These are phyloP conservation scores for Perizoma affinitatum DNA, from an alignment of 2,888 invertebrate species.

Conservation along the genomic window DNA sequence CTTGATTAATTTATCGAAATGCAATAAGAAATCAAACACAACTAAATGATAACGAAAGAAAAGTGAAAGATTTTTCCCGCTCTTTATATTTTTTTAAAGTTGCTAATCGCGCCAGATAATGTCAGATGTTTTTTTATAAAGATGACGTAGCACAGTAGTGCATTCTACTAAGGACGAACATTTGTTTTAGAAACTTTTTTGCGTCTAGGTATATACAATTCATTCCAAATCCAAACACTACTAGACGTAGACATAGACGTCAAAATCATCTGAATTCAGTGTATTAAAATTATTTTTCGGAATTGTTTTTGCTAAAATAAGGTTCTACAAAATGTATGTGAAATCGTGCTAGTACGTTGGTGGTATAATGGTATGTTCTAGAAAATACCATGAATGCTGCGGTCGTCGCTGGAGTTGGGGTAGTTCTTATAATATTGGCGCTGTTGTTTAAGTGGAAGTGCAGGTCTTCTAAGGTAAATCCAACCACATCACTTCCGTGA, in stretches of 20 bases:
- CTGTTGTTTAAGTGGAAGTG: constrained; percentile 58
- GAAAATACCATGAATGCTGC: constrained; percentile 52
- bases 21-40: too few species aligned
- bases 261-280: constrained; percentile 4
- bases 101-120: too few species aligned
- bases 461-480: constrained; percentile 50
- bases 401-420: constrained; percentile 53
- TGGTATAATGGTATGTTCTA: constrained; percentile 42
- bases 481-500: too few species aligned
- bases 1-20: too few species aligned
- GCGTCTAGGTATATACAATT: background rate
- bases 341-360: constrained; percentile 8
- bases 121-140: too few species aligned
- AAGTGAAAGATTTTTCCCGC: too few species aligned
- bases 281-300: background rate
- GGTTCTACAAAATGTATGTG: constrained; percentile 11
- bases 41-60: too few species aligned
- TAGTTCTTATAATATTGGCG: constrained; percentile 51
- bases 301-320: background rate
- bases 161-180: background rate
- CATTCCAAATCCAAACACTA: constrained; percentile 21
- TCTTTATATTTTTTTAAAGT: too few species aligned
- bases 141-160: background rate
- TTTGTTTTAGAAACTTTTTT: background rate
- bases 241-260: background rate